These are phyloP conservation scores for Phoronis australis DNA, from an alignment of 2,888 invertebrate genomes.

Conservation along the genomic window DNA sequence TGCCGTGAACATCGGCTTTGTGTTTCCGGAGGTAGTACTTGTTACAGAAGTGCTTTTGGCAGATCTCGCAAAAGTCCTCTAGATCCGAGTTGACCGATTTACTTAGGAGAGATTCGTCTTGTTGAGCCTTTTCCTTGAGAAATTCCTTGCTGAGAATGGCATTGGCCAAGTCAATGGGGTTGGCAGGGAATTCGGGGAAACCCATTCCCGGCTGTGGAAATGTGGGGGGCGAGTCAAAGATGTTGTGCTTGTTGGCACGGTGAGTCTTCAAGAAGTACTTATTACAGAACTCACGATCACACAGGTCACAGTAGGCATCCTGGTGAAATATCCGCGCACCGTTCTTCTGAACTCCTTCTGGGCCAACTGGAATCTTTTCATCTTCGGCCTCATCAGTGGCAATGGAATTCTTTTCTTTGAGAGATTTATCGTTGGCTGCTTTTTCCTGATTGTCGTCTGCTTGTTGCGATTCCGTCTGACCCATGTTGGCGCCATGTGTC, in stretches of 20 bases:
- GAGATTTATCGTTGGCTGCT: background rate
- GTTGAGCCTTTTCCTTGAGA: background rate
- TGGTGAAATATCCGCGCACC: conserved; percentile 75
- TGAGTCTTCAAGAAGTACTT: conserved; percentile 97
- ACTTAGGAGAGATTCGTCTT: background rate
- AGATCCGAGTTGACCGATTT: conserved; percentile 26
- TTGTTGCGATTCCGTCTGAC: background rate
- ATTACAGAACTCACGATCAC: conserved; percentile 98
- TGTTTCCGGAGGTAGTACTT: conserved; percentile 55
- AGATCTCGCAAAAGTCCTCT: conserved; percentile 54
- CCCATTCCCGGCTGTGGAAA: conserved; percentile 12
- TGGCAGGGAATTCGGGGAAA: conserved; percentile 18
- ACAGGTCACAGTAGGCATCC: conserved; percentile 94
- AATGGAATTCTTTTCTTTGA: conserved; percentile 14
- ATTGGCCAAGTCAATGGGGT: conserved; percentile 1
- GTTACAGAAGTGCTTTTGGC: conserved; percentile 55
- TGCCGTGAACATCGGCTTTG: conserved; percentile 53
- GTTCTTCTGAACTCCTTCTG: conserved; percentile 6
- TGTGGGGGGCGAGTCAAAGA: conserved; percentile 54
- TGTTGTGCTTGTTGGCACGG: conserved; percentile 95
- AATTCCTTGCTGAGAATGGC: background rate
- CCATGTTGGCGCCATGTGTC: conserved; percentile 26
- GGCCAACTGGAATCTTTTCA: conserved; percentile 10
- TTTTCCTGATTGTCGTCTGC: background rate
- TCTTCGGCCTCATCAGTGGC: background rate